Base-by-base conservation (phyloP, 2,888 invertebrate genomes). In the Drosophila incognita region DNA sequence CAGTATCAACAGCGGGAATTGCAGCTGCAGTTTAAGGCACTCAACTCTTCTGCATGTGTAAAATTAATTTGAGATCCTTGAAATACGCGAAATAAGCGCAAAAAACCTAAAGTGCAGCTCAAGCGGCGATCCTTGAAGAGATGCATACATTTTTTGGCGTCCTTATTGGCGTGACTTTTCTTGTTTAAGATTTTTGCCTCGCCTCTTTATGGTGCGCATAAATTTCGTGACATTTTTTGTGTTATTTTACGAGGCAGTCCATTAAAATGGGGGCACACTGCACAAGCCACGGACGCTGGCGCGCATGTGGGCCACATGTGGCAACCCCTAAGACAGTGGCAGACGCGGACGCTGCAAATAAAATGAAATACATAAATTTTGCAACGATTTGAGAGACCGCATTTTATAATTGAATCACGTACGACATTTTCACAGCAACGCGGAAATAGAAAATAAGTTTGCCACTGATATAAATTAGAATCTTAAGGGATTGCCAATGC, bases 371-470 rank as follows among this genome's bases (percentile, higher is more conserved):
- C 88, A 91, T 92, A 92, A 91, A 91, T 92, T 91, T 92, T 91
- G 85, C 90, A 92, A 91, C 91, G 90, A 91, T 91, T 91, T 91
- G 85, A 91, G 92, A 83, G 92, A 90, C 91, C 92, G 89, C 91
- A 92, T 89, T 92, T 92, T 92, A 92, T 92, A 92, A 92, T 92
- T 92, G 92, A 92, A 92, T 92, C 92, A 92, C 92, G 92, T 92
- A 92, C 92, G 90, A 91, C 89, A 89, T 87, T 92, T 90, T 91
- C 83, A 69, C 74, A 82, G 78, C 69, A 72, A 63, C 82, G 80
- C 80, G 85, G 85, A 86, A 86, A 85, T 86, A 82, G 87, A 86
- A 87, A 86, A 86, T 87, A 88, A 87, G 87, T 87, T 88, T 86
- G 69, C 79, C 80, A 77, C 85, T 83, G 89, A 85, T 87, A 89